Evolutionary conservation across 2,797 vertebrate species (phyloP).

Genomic region (Psittacula echo): DNA sequence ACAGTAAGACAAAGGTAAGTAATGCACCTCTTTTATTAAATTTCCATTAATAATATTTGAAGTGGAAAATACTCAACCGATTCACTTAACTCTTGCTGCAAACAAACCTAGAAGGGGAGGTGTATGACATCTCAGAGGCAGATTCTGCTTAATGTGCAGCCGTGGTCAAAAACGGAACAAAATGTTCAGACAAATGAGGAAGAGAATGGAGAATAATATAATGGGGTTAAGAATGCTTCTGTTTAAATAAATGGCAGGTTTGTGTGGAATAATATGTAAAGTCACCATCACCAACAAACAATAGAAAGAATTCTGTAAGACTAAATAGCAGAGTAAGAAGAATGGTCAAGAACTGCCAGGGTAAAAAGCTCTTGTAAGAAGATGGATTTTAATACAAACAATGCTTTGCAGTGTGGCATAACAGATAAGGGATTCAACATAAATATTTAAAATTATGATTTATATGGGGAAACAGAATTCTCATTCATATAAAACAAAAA

Average conservation of each 20-base stretch:
- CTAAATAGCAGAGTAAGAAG: not conserved
- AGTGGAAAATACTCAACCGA: not conserved
- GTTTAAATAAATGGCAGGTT: not conserved
- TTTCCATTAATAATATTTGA: not conserved
- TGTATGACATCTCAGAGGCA: not conserved
- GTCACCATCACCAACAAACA: not conserved
- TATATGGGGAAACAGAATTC: not conserved
- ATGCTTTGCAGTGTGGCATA: not conserved
- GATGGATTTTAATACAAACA: not conserved
- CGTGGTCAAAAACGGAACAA: not conserved
- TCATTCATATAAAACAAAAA: not conserved
- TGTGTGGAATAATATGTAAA: not conserved
- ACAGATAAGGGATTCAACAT: not conserved
- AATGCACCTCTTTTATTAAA: not conserved
- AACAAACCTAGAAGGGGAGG: not conserved
- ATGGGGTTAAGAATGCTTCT: not conserved
- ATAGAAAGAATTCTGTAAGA: not conserved
- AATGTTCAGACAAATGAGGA: not conserved
- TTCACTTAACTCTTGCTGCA: not conserved
- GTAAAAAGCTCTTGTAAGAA: not conserved
- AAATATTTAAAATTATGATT: constrained; percentile 15
- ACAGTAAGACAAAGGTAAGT: not conserved
- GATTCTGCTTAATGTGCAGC: not conserved
- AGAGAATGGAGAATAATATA: not conserved
- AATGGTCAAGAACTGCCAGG: not conserved